Evolutionary conservation across 37 sponge, comb jelly and placozoan species (phyloP), one percentile per base, ranked within the genome.

Genomic region (Petrosia ficiformis): DNA sequence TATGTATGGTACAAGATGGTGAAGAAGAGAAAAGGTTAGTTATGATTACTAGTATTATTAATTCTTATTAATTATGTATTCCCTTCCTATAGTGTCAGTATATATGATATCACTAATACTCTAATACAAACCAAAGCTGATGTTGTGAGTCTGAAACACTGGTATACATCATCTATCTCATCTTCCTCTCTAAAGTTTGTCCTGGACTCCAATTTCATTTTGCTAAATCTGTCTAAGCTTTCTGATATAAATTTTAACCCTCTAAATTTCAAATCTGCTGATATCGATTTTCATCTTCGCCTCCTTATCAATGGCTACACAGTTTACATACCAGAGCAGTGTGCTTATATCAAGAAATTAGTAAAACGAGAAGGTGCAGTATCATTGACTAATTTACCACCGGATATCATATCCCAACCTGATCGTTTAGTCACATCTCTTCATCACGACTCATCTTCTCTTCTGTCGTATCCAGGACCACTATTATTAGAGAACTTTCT

Each of bases 401-500:
- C 22, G 4, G 78, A 11, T 56, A 10, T 39, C 19, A n/a, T 41
- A 34, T 38, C 59, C 11, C 43, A 80, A 22, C 57, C 74, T 2
- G 84, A 87, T 38, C 59, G 75, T 30, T 34, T 91, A 16, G 93
- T 80, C 31, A 73, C 85, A 19, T 82, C 95, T 32, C 82, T 89
- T 16, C 90, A 94, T 42, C 76, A 85, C 42, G 87, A 84, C 38
- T 59, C 84, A 28, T 72, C 85, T 32, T 63, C 71, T 30, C 80
- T 78, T 26, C 68, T 94, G 5, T 73, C 78, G 6, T 70, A 82
- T 64, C 93, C 95, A 31, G 91, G 91, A 1, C 93, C 90, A 16
- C 81, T 81, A 54, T 68, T 94, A 25, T 72, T 94, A 81, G 92
- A 94, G 58, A 79, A 82, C 28, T 92, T 76, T 42, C 77, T 94